These are phyloP conservation scores for Calliopum simillimum DNA, from an alignment of 2,888 invertebrate genomes.

Conservation along the genomic window DNA sequence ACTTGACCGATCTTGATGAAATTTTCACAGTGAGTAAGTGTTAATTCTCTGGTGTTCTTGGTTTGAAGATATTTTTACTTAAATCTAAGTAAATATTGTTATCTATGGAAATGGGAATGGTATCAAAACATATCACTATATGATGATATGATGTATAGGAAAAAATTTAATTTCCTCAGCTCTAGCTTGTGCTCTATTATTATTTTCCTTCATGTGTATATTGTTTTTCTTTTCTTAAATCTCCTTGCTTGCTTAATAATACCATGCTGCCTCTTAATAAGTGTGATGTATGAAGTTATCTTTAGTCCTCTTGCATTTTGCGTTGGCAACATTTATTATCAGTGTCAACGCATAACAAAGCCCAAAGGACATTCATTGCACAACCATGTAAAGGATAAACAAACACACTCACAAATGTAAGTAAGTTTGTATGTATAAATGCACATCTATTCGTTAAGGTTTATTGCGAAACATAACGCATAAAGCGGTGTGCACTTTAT, in stretches of 20 bases:
- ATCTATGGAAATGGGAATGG: too few species aligned
- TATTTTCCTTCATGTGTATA: too few species aligned
- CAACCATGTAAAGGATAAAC: background rate
- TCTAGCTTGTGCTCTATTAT: too few species aligned
- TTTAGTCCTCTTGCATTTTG: background rate
- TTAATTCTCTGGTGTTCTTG: too few species aligned
- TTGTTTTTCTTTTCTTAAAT: background rate
- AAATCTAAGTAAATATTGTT: too few species aligned
- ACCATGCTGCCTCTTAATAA: background rate
- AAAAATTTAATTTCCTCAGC: too few species aligned
- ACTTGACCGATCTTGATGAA: too few species aligned
- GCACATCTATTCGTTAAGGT: background rate
- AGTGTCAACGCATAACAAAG: conserved; percentile 13
- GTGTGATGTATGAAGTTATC: conserved; percentile 3
- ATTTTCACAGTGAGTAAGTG: too few species aligned
- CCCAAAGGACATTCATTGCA: conserved; percentile 1
- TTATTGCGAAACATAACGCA: background rate
- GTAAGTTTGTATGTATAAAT: background rate
- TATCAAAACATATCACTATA: too few species aligned
- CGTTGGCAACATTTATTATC: background rate
- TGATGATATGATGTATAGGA: too few species aligned
- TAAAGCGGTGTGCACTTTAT: background rate
- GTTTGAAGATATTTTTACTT: too few species aligned
- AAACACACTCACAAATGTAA: background rate
- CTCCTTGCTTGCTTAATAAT: background rate